Conservation (phyloP, 2,797 vertebrate species). For the Zenarchopterus dispar region DNA sequence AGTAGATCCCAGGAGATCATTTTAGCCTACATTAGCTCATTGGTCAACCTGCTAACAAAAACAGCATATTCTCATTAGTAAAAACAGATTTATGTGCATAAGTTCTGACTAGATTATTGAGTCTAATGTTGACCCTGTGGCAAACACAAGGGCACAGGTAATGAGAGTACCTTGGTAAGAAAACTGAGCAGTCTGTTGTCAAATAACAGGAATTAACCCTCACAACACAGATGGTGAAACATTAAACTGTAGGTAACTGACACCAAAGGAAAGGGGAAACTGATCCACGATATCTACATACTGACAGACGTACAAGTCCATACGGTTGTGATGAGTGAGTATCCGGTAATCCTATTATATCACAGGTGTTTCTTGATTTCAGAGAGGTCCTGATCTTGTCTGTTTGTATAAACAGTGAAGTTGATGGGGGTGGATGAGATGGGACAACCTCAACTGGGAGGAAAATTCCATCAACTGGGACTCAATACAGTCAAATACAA, state of each 20-base stretch:
- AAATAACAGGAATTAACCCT: slow-evolving; percentile 59
- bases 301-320: slow-evolving; percentile 30
- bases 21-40: no score
- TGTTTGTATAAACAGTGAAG: slow-evolving; percentile 52
- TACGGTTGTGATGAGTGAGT: slow-evolving; percentile 16
- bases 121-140: slow-evolving; percentile 18
- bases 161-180: slow-evolving; percentile 20
- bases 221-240: slow-evolving; percentile 62
- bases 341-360: slow-evolving; percentile 41
- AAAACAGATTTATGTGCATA: neutral
- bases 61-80: neutral
- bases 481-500: neutral
- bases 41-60: no score
- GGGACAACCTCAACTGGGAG: slow-evolving; percentile 8
- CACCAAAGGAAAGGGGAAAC: slow-evolving; percentile 52
- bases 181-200: slow-evolving; percentile 43
- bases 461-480: slow-evolving; percentile 40
- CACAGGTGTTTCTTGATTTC: slow-evolving; percentile 32
- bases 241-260: slow-evolving; percentile 62
- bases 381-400: slow-evolving; percentile 20
- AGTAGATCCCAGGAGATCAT: neutral
- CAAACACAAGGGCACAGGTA: slow-evolving; percentile 10
- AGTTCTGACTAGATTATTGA: neutral
- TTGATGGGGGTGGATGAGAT: slow-evolving; percentile 29
- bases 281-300: slow-evolving; percentile 61